Base-by-base conservation (phyloP, 2,797 vertebrate species). In the Smutsia temminckii region DNA sequence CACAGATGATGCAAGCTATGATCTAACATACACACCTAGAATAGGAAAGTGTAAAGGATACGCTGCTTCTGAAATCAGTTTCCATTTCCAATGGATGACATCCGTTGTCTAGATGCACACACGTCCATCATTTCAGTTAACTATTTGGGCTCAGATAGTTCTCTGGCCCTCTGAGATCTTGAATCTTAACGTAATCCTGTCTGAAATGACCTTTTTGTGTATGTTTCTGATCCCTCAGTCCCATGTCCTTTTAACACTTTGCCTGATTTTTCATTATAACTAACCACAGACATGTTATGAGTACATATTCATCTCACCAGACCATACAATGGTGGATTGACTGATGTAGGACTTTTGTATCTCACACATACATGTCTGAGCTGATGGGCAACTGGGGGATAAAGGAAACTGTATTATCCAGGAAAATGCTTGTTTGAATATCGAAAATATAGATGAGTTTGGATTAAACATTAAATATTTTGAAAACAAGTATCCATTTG, bases 1-100 rank as follows among this genome's bases (percentile, higher is more conserved):
- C 29, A 66, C 18, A 49, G 55, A 25, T 17, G 32, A 55, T 18
- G n/a, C 29, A 55, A 25, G 34, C 5, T 53, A 6, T 25, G 8
- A 6, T 17, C 5, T 18, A 57, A 5, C 34, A 1, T 2, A 23
- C 4, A 66, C 9, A 3, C 5, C 37, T 40, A 12, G 49, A 66
- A 40, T 32, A 5, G 8, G 25, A 16, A 53, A 32, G 25, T 3
- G 32, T 23, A 64, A 14, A 29, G 32, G 16, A 9, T 2, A 59
- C 4, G 5, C 20, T 11, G 5, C 57, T 80, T 69, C 63, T 46
- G 61, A 27, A 34, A 57, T 79, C 29, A 34, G 1, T 46, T 46
- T 40, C 29, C 64, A 5, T 55, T 78, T 78, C 34, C 29, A 25
- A 21, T 74, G 51, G 51, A 34, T 34, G n/a, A 32, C 25, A 4